These are phyloP conservation scores for Osmerus eperlanus DNA, from an alignment of 2,113 vertebrate genomes.

Conservation along the genomic window DNA sequence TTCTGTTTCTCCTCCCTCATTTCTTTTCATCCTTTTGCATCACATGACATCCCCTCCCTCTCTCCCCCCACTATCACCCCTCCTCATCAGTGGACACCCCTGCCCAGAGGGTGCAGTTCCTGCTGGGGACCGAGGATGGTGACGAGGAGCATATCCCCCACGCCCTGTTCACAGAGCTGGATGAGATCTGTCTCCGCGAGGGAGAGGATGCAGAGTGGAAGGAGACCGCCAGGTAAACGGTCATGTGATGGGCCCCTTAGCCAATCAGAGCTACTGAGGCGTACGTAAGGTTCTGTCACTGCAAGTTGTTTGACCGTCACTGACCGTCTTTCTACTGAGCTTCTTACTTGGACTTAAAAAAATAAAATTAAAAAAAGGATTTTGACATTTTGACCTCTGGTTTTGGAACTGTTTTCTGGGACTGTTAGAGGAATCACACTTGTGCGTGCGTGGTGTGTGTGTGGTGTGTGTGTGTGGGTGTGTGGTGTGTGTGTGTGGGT, in stretches of 20 bases:
- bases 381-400: no score
- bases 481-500: no score
- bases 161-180: conserved; percentile 96
- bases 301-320: neutral
- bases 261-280: neutral
- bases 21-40: neutral
- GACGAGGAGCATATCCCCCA: conserved; percentile 98
- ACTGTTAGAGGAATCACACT: no score
- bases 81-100: conserved; percentile 80
- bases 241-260: neutral
- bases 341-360: no score
- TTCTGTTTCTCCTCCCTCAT: neutral
- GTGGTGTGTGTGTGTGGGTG: neutral
- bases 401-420: no score
- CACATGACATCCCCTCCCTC: neutral
- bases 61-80: neutral
- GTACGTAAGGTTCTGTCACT: no score
- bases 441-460: no score
- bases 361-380: no score
- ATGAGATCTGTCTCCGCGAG: conserved; percentile 95
- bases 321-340: no score
- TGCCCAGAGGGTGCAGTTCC: conserved; percentile 96
- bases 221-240: conserved; percentile 90
- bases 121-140: conserved; percentile 95
- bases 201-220: conserved; percentile 96